Evolutionary conservation across 2,113 vertebrate species (phyloP).

Genomic region (Anthoscopus minutus): DNA sequence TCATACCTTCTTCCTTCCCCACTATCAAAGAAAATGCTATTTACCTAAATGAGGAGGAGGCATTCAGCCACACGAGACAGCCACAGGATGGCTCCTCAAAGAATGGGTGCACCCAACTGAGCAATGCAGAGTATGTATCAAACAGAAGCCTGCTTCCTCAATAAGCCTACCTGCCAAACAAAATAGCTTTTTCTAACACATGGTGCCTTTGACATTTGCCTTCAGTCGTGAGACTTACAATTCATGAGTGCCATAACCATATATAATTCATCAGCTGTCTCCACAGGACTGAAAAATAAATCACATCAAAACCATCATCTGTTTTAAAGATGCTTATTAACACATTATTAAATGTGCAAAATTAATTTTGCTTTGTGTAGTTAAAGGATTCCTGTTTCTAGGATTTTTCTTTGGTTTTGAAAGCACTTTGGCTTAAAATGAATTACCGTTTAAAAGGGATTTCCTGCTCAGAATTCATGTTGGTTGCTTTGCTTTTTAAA

Average conservation of each 20-base stretch:
- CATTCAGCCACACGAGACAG: neutral
- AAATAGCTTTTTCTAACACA: constrained; percentile 1
- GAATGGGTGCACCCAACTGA: neutral
- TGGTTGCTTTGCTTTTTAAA: neutral
- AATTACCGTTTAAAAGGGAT: neutral
- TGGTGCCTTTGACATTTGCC: constrained; percentile 28
- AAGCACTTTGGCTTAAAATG: neutral
- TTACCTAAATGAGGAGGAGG: neutral
- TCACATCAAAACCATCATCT: neutral
- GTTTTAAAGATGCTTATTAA: neutral
- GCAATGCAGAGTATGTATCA: neutral
- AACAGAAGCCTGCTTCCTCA: constrained; percentile 4
- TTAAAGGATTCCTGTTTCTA: neutral
- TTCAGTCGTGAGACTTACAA: neutral
- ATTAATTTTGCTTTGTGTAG: neutral
- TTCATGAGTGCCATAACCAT: neutral
- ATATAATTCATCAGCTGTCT: neutral
- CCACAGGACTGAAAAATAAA: neutral
- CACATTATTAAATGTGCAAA: neutral
- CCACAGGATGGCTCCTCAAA: neutral
- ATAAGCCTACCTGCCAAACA: constrained; percentile 2
- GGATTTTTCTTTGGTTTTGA: neutral
- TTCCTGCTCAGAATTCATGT: neutral
- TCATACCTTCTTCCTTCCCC: neutral
- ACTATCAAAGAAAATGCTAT: neutral